phyloP scores from a whole-genome alignment of 2,797 vertebrate species.

The Pipistrellus kuhlii region DNA sequence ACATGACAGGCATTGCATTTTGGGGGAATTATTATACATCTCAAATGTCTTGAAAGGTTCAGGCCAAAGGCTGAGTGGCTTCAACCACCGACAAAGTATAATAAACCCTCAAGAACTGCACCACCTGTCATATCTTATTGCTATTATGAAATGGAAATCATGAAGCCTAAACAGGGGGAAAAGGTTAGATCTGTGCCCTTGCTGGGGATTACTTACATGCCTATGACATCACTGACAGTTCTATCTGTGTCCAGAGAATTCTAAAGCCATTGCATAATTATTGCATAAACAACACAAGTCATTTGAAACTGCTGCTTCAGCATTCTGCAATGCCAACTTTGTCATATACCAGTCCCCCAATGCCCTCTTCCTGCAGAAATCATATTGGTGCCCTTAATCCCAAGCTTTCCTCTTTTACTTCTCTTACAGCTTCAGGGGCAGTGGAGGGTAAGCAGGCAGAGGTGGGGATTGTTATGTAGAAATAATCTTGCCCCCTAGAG shows the following conservation, averaged over 20 bases:
- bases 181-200: constrained; percentile 87
- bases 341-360: constrained; percentile 77
- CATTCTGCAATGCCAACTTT: constrained; percentile 80
- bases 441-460: constrained; percentile 59
- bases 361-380: constrained; percentile 82
- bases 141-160: constrained; percentile 88
- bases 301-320: constrained; percentile 84
- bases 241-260: constrained; percentile 87
- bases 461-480: constrained; percentile 83
- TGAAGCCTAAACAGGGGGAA: constrained; percentile 86
- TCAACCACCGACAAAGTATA: constrained; percentile 86
- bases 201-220: constrained; percentile 86
- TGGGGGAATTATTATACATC: constrained; percentile 86
- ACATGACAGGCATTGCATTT: constrained; percentile 87
- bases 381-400: constrained; percentile 83
- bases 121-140: constrained; percentile 86
- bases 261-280: constrained; percentile 85
- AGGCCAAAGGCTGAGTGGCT: constrained; percentile 88
- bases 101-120: constrained; percentile 85
- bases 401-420: constrained; percentile 82
- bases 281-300: constrained; percentile 82
- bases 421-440: constrained; percentile 80
- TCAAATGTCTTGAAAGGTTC: constrained; percentile 86
- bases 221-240: constrained; percentile 88
- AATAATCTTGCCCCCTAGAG: constrained; percentile 87